Evolutionary conservation across 2,113 vertebrate genomes (phyloP).

Genomic region (Urocitellus parryii): DNA sequence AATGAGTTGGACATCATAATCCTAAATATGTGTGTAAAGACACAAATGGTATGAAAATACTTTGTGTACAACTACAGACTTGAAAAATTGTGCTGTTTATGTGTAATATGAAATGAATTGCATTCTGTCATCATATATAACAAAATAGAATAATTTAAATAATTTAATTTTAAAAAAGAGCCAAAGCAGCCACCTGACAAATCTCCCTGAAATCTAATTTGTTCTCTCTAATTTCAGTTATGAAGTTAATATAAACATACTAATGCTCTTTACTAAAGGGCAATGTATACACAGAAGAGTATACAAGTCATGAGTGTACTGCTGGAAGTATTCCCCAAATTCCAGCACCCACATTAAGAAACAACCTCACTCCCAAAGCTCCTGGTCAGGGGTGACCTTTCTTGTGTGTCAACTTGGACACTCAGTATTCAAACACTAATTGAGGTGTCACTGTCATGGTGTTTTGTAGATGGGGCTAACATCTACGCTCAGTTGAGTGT

Average conservation of each 20-base stretch:
- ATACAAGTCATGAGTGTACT: neutral
- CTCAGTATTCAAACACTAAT: neutral
- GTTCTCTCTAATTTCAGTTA: neutral
- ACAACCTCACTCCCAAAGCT: neutral
- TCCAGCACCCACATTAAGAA: neutral
- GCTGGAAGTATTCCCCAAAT: neutral
- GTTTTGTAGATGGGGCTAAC: neutral
- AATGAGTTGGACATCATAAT: no score
- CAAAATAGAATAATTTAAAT: no score
- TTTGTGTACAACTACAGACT: no score
- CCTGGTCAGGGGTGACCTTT: neutral
- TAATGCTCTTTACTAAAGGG: neutral
- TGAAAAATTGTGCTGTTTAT: no score
- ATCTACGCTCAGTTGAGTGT: neutral
- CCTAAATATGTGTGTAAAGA: no score
- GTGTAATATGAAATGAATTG: no score
- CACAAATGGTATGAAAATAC: no score
- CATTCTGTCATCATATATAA: no score
- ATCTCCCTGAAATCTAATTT: neutral
- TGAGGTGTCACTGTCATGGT: neutral
- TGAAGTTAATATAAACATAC: neutral
- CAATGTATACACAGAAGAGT: neutral
- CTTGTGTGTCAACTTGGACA: neutral
- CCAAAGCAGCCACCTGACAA: neutral
- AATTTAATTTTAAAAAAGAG: neutral